Evolutionary conservation across 2,113 vertebrate species (phyloP).

Genomic region (Hippocampus barbouri): DNA sequence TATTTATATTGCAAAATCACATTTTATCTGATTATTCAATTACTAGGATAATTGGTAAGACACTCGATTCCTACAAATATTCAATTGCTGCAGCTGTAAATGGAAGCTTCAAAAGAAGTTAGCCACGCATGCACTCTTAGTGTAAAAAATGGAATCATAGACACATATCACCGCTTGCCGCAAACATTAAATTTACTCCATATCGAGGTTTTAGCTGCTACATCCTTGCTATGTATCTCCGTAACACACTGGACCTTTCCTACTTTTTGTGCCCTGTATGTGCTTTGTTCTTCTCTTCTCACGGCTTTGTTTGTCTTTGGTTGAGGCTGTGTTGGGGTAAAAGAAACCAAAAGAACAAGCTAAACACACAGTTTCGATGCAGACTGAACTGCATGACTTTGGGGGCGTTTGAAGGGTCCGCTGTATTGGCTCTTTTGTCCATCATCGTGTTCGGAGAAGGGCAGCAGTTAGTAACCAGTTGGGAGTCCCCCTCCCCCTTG

Average conservation of each 20-base stretch:
- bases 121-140: too few species aligned
- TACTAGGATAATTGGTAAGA: too few species aligned
- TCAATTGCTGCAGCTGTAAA: background rate
- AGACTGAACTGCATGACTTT: background rate
- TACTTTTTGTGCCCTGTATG: background rate
- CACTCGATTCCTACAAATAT: background rate
- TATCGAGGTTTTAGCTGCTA: background rate
- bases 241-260: background rate
- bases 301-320: too few species aligned
- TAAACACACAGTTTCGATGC: background rate
- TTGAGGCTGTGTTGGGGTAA: background rate
- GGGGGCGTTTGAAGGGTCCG: background rate
- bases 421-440: background rate
- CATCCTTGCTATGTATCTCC: background rate
- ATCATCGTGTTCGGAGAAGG: background rate
- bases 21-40: too few species aligned
- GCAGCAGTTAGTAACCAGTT: slow-evolving; percentile 13
- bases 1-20: background rate
- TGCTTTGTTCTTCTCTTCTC: too few species aligned
- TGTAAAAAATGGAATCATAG: too few species aligned
- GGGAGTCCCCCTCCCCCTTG: slow-evolving; percentile 11
- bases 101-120: background rate
- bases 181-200: too few species aligned
- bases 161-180: too few species aligned
- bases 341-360: background rate